Evolutionary conservation across 2,113 vertebrate genomes (phyloP).

Genomic region (Thunnus maccoyii): DNA sequence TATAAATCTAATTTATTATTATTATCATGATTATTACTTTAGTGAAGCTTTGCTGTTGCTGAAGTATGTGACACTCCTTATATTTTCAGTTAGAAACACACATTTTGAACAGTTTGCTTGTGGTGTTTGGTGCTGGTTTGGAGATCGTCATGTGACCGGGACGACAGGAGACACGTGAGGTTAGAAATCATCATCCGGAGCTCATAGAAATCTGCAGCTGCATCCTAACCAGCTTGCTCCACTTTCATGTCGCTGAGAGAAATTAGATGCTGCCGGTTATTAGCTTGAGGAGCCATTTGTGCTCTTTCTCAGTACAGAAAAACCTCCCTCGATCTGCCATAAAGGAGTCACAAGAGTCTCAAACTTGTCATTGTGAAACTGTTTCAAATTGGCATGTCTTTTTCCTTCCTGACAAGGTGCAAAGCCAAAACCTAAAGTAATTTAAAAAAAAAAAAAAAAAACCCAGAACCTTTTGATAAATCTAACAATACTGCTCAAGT

Average conservation of each 20-base stretch:
- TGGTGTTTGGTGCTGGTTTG: background rate
- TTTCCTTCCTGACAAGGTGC: too few relatives aligned
- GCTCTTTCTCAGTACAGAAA: conserved; percentile 1
- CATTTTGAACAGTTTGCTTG: background rate
- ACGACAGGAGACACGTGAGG: background rate
- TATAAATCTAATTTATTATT: too few relatives aligned
- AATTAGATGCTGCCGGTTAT: background rate
- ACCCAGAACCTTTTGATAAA: too few relatives aligned
- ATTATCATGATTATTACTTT: too few relatives aligned
- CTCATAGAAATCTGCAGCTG: conserved; percentile 18
- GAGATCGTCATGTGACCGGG: background rate
- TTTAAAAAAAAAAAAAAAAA: background rate
- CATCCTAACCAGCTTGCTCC: conserved; percentile 8
- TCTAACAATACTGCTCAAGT: too few relatives aligned
- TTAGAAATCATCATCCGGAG: background rate
- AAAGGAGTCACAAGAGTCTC: background rate
- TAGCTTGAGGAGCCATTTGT: background rate
- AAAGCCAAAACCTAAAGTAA: background rate
- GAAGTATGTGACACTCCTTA: background rate
- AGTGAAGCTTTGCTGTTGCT: too few relatives aligned
- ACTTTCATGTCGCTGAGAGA: background rate
- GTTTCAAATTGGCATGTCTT: background rate
- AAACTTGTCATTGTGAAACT: background rate
- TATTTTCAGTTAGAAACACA: background rate
- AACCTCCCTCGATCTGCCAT: background rate